These are phyloP conservation scores for Lepilemur ruficaudatus DNA, from an alignment of 2,797 vertebrate genomes.

Conservation along the genomic window DNA sequence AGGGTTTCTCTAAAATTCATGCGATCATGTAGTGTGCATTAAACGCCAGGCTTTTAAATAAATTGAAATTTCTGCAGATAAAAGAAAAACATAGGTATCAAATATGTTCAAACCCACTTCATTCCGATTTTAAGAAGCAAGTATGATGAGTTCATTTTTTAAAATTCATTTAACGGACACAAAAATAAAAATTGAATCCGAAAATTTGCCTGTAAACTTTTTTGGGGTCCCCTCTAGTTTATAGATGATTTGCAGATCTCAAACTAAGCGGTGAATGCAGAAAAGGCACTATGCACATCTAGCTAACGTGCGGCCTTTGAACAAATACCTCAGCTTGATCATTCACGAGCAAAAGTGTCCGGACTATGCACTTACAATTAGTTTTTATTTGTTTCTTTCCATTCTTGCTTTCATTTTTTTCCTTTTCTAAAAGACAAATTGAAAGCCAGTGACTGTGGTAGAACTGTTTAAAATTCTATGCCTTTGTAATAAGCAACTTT, in stretches of 20 bases:
- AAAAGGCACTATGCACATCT: constrained; percentile 56
- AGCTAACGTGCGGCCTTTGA: constrained; percentile 66
- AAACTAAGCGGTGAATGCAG: constrained; percentile 65
- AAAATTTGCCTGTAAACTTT: constrained; percentile 79
- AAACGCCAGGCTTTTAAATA: constrained; percentile 84
- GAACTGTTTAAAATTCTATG: constrained; percentile 77
- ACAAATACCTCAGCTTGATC: constrained; percentile 72
- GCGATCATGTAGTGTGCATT: constrained; percentile 72
- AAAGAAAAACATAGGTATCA: constrained; percentile 74
- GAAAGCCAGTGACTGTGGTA: constrained; percentile 64
- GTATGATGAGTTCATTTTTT: constrained; percentile 58
- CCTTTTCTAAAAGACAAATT: not conserved
- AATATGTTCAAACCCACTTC: constrained; percentile 72
- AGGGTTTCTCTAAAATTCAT: constrained; percentile 79
- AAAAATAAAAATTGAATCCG: constrained; percentile 73
- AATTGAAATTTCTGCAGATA: constrained; percentile 84
- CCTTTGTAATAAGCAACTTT: constrained; percentile 67
- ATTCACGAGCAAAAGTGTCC: constrained; percentile 68
- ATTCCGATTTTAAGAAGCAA: constrained; percentile 79
- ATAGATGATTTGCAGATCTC: constrained; percentile 53
- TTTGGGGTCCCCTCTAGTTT: constrained; percentile 27
- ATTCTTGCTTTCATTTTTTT: not conserved
- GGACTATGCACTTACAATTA: constrained; percentile 66
- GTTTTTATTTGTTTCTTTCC: constrained; percentile 57
- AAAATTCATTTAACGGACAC: constrained; percentile 75